phyloP scores from a whole-genome alignment of 2,888 invertebrate species.

The Empis livida region DNA sequence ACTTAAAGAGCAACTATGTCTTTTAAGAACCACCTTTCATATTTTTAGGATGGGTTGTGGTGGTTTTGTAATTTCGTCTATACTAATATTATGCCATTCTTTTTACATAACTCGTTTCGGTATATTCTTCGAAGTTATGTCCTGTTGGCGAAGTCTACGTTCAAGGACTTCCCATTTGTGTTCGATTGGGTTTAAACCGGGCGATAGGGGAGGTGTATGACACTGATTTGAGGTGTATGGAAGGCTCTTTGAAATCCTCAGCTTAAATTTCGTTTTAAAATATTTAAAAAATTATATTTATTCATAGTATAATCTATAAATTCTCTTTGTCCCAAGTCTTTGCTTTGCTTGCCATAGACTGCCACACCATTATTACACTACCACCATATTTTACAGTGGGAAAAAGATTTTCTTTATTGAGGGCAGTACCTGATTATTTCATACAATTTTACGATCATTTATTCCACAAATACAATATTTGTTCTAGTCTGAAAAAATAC shows the following conservation, averaged over 20 bases:
- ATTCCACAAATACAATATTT: slow-evolving; percentile 8
- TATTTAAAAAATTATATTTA: slow-evolving; percentile 7
- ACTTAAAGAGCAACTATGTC: too few species aligned
- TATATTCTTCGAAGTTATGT: too few species aligned
- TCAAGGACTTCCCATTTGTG: slow-evolving; percentile 15
- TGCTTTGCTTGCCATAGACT: slow-evolving; percentile 4
- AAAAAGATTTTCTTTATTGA: slow-evolving; percentile 6
- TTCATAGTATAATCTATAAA: slow-evolving; percentile 11
- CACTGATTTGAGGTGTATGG: slow-evolving; percentile 9
- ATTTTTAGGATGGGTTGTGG: too few species aligned
- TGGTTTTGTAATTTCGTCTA: too few species aligned
- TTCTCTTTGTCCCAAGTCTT: neutral
- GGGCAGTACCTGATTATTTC: slow-evolving; percentile 4
- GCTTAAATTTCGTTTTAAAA: too few species aligned
- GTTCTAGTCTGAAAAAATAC: slow-evolving; percentile 9
- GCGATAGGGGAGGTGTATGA: slow-evolving; percentile 10
- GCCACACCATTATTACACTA: slow-evolving; percentile 4
- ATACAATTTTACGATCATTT: slow-evolving; percentile 6
- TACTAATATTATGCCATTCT: too few species aligned
- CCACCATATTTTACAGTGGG: slow-evolving; percentile 8
- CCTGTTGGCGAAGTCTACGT: slow-evolving; percentile 5
- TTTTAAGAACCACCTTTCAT: too few species aligned
- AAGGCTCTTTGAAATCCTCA: slow-evolving; percentile 10
- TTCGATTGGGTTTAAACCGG: slow-evolving; percentile 13
- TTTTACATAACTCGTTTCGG: too few species aligned